Conservation (phyloP, 2,888 invertebrate species). For the Clivina fossor region DNA sequence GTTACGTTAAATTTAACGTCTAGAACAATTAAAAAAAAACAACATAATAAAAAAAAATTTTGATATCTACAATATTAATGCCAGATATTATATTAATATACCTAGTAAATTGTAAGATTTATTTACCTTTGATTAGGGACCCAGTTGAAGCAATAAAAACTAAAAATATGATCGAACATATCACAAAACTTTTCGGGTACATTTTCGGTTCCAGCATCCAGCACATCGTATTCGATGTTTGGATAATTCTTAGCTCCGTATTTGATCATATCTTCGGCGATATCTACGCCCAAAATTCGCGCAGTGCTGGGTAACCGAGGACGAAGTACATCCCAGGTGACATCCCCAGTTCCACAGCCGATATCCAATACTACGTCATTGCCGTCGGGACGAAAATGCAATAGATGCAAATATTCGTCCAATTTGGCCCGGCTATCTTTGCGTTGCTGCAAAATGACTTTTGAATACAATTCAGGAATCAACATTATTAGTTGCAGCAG, state of each 20-base stretch:
- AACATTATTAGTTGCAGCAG: too few species aligned
- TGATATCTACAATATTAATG: too few species aligned
- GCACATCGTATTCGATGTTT: slow-evolving; percentile 47
- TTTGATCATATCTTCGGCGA: slow-evolving; percentile 66
- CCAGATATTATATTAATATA: too few species aligned
- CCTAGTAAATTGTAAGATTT: too few species aligned
- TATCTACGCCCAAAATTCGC: slow-evolving; percentile 62
- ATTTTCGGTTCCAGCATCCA: slow-evolving; percentile 58
- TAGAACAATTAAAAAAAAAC: too few species aligned
- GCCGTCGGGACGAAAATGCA: slow-evolving; percentile 55
- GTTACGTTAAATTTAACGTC: too few species aligned
- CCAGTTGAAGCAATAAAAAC: slow-evolving; percentile 75
- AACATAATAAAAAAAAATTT: too few species aligned
- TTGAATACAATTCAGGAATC: slow-evolving; percentile 68
- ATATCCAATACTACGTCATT: slow-evolving; percentile 62
- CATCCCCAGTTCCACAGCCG: slow-evolving; percentile 69
- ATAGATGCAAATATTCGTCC: slow-evolving; percentile 61
- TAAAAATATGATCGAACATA: slow-evolving; percentile 64
- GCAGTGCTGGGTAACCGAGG: slow-evolving; percentile 57
- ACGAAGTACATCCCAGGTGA: slow-evolving; percentile 60
- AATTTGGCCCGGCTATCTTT: slow-evolving; percentile 65
- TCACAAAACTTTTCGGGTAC: slow-evolving; percentile 53
- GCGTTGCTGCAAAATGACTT: slow-evolving; percentile 68
- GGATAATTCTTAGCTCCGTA: slow-evolving; percentile 59
- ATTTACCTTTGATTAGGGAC: slow-evolving; percentile 66